A percentile compares a stretch with the other conserved stretches of the same genome.
These are phyloP conservation scores for Arizona elegans DNA, from an alignment of 2,113 vertebrate genomes.

Conservation along the genomic window DNA sequence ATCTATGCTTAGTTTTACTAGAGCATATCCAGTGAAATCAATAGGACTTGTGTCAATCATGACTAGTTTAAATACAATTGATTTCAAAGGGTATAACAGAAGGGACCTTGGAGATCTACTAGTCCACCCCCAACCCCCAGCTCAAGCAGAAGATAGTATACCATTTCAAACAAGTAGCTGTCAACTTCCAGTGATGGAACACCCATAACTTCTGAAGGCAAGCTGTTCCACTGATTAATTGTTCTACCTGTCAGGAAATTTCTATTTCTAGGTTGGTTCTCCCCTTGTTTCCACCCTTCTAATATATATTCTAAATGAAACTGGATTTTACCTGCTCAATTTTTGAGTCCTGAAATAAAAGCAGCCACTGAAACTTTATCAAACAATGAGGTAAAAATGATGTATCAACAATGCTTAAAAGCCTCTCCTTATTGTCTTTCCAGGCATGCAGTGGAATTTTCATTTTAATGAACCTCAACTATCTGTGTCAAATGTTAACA, in stretches of 20 bases:
- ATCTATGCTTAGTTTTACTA: not conserved
- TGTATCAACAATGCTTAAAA: not conserved
- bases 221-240: too few species aligned
- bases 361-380: not conserved
- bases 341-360: not conserved
- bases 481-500: too few species aligned
- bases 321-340: not conserved
- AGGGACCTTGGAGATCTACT: too few species aligned
- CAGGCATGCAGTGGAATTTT: not conserved
- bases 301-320: not conserved
- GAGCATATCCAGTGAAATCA: not conserved
- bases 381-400: not conserved
- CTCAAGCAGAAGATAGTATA: not conserved
- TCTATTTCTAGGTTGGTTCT: not conserved
- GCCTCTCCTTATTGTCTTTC: not conserved
- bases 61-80: not conserved
- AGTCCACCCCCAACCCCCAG: too few species aligned
- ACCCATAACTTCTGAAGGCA: not conserved
- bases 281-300: not conserved
- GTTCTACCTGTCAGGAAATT: not conserved
- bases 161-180: not conserved
- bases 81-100: not conserved
- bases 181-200: not conserved
- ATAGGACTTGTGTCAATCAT: not conserved
- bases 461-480: not conserved